Base-by-base conservation (phyloP, 23 tunicate species). In the Ciona savignyi region DNA sequence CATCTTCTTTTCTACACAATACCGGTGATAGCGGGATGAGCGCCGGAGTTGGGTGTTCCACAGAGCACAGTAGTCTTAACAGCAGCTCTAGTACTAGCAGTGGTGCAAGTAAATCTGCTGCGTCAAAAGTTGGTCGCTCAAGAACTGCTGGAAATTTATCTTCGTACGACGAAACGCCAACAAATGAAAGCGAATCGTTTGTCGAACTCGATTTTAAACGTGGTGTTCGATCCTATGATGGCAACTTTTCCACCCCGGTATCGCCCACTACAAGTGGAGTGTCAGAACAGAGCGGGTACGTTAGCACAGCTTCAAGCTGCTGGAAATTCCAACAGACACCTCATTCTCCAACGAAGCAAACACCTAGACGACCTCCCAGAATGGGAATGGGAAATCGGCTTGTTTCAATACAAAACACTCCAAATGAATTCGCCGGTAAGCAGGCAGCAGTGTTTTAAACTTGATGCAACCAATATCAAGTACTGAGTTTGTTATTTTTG, bases 11-110 rank as follows among this genome's bases (percentile, higher is more conserved):
- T 67, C 87, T 71, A 6, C 96, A 88, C 4, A 82, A 82, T 80
- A 88, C 96, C 20, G 96, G 88, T 0, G 96, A 88, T 49, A 87
- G 95, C 63, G 95, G 95, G 1, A 87, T 87, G 95, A 87, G 95
- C 76, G 95, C 95, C 0, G 86, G 95, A 0, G 95, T 87, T 6
- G 83, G 83, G 11, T 80, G 77, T 62, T 87, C 95, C 28, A 83
- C 80, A 1, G 95, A 78, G 34, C 86, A 87, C 69, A 81, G 74
- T 73, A 80, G 85, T 48, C 60, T 81, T 30, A 81, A 77, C 61
- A 87, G 95, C 71, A 35, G 60, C 70, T 51, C 70, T 35, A 87
- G 95, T 56, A 86, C 67, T 0, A 77, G 68, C 0, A 76, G 82
- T 30, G 86, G 65, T 15, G 25, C 35, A 51, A 61, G 22, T 3